Percentiles rank a stretch among this genome's conserved stretches.
These are phyloP conservation scores for Stenopsyche tienmushanensis DNA, from an alignment of 1,140 invertebrate species.

Conservation along the genomic window DNA sequence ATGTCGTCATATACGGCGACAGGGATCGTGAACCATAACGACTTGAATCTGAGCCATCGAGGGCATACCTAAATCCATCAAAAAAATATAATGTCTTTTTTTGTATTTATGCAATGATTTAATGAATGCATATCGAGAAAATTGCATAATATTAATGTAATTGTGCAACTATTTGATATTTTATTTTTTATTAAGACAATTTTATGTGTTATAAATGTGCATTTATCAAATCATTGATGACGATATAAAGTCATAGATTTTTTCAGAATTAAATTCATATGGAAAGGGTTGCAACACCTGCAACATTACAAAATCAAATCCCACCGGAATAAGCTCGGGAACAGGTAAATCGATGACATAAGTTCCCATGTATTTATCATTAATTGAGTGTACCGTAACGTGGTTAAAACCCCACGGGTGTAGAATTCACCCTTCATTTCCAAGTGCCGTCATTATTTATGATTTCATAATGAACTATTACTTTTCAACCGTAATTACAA, in stretches of 20 bases:
- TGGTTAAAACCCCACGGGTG: background rate
- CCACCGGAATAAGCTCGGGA: background rate
- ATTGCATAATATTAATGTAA: no score
- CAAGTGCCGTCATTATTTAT: slow-evolving; percentile 8
- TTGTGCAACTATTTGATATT: no score
- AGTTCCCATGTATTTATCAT: background rate
- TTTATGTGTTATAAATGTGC: no score
- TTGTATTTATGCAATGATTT: no score
- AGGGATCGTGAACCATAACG: background rate
- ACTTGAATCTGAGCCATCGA: background rate
- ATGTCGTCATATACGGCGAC: background rate
- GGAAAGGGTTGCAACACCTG: background rate
- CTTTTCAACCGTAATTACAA: background rate
- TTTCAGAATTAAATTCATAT: no score
- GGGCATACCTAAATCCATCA: background rate
- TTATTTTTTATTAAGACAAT: no score
- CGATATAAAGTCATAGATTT: no score
- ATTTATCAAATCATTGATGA: no score
- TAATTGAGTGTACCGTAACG: background rate
- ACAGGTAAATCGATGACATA: slow-evolving; percentile 1
- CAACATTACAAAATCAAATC: background rate
- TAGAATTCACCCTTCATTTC: no score
- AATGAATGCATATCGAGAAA: no score
- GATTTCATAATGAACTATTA: slow-evolving; percentile 14
- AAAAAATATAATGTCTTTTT: no score